Base-by-base conservation (phyloP, 2,888 invertebrate genomes). In the Gymnocheta viridis region DNA sequence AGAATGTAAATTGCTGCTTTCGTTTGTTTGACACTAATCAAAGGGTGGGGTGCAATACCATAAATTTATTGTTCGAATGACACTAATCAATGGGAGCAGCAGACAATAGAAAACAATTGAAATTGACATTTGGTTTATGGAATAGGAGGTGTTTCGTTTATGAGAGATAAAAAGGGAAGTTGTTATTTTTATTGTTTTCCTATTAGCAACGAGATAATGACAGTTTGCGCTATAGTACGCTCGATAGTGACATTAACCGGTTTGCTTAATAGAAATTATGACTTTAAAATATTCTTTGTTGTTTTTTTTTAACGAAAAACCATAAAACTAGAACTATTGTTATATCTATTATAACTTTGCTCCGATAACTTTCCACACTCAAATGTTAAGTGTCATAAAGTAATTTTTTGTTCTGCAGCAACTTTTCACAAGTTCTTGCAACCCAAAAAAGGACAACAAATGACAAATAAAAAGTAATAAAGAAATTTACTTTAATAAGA, bases 301-400 rank as follows among this genome's bases (percentile, higher is more conserved):
- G 7, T 47, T 47, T 5, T 7, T 4, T 1, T 19, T 4, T 2
- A 19, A 9, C 2, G 19, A 19, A 41, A 38, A 9, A 10, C 5
- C 6, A 41, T 24, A 41, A 62, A 41, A 62, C 24, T 41, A 4
- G 4, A 62, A 64, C 49, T 29, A 14, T 32, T 17, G 0, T 12
- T 56, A 22, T 17, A 4, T 14, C 2, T n/a, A 35, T 10, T 35
- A 58, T 2, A 19, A 9, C 19, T 38, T 35, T 6, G 19, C 10
- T 56, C 4, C 41, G 0, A 44, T 47, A 35, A 32, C 24, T 35
- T 64, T 29, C 4, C 9, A 4, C 47, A 38, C 38, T 56, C 10
- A 64, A 47, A 47, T 47, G 22, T 79, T 66, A 79, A 79, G 79
- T 79, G 72, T 66, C 72, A 38, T 56, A 72, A 79, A 79, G 79